phyloP scores from a whole-genome alignment of 2,113 vertebrate genomes.

The Raja brachyura region DNA sequence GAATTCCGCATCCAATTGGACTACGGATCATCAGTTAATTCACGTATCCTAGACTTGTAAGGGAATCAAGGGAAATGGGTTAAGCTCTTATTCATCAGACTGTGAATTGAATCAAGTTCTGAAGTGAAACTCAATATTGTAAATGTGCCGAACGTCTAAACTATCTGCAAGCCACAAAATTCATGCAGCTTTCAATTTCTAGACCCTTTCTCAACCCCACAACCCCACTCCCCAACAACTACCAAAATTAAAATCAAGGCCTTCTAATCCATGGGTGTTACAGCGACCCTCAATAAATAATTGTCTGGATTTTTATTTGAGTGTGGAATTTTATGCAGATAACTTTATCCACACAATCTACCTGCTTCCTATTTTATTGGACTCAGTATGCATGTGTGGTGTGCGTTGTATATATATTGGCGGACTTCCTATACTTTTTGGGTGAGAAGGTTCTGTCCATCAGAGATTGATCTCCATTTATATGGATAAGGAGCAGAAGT shows the following conservation, averaged over 20 bases:
- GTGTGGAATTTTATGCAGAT: background rate
- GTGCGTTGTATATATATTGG: background rate
- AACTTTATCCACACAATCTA: background rate
- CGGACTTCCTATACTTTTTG: no score
- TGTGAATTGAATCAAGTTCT: no score
- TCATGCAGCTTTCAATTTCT: no score
- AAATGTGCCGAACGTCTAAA: background rate
- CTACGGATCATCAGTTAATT: no score
- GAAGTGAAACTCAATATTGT: background rate
- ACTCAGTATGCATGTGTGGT: background rate
- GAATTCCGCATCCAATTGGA: no score
- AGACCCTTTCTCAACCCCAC: background rate
- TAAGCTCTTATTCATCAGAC: background rate
- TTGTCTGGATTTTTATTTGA: background rate
- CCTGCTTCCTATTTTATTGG: background rate
- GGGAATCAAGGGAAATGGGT: no score
- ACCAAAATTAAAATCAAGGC: no score
- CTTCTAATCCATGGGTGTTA: background rate
- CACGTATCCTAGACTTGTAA: no score
- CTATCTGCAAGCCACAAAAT: background rate
- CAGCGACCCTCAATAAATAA: background rate
- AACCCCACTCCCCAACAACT: no score
- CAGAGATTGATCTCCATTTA: background rate
- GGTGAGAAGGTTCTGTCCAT: no score
- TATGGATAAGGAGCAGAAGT: background rate